Conservation (phyloP, 2,888 invertebrate genomes). For the Labia minor region DNA sequence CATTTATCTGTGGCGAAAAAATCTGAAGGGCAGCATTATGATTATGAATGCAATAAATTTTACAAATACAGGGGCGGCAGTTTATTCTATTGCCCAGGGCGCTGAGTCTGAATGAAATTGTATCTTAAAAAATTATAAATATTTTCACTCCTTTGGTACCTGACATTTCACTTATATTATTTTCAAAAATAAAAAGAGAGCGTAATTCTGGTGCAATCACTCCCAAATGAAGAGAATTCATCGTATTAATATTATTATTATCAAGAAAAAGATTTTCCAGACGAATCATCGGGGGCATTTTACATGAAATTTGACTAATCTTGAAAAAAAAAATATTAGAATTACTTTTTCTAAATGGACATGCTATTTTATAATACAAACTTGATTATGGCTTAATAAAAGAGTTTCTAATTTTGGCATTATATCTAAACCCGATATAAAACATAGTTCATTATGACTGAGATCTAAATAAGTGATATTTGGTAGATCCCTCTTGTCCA, state of each 20-base stretch:
- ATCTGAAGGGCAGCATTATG: too few species aligned
- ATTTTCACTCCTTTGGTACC: too few species aligned
- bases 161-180: background rate
- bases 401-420: background rate
- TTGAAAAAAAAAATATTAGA: background rate
- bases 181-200: background rate
- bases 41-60: too few species aligned
- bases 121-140: too few species aligned
- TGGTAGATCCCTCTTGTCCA: background rate
- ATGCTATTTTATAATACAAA: too few species aligned
- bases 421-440: background rate
- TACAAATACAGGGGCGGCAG: too few species aligned
- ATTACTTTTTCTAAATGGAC: too few species aligned
- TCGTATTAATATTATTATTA: background rate
- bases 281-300: background rate
- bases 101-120: too few species aligned
- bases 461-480: background rate
- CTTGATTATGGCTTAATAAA: background rate
- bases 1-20: too few species aligned
- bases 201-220: background rate
- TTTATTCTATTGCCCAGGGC: too few species aligned
- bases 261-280: background rate
- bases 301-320: background rate
- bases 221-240: background rate
- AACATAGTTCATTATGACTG: background rate